Evolutionary conservation across 2,797 vertebrate species (phyloP).

Genomic region (Pipistrellus pipistrellus): DNA sequence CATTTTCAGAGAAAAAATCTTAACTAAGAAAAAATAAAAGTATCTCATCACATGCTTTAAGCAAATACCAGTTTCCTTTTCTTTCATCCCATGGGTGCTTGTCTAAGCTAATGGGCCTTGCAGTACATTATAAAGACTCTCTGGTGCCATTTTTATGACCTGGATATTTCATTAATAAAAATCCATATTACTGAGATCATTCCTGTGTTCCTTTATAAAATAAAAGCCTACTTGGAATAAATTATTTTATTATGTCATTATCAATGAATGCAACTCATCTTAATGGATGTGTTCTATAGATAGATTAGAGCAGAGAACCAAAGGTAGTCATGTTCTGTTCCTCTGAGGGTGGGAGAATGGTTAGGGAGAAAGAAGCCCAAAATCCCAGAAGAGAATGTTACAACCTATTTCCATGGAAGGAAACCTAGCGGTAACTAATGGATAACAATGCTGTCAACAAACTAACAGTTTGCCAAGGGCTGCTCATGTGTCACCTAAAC

Average conservation of each 20-base stretch:
- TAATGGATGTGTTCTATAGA: neutral
- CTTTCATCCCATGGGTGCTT: neutral
- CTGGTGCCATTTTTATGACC: neutral
- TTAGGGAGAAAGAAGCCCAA: neutral
- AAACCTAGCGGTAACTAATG: neutral
- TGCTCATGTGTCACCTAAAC: neutral
- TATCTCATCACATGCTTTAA: neutral
- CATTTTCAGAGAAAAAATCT: conserved; percentile 15
- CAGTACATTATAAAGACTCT: conserved; percentile 1
- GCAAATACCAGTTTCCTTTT: neutral
- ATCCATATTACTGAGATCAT: neutral
- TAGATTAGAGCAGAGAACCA: neutral
- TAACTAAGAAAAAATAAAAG: neutral
- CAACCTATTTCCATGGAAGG: neutral
- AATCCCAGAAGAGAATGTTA: neutral
- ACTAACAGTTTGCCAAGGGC: neutral
- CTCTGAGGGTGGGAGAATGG: neutral
- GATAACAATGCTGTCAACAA: neutral
- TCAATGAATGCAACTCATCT: neutral
- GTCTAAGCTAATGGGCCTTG: neutral
- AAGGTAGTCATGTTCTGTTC: neutral
- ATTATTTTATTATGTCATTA: conserved; percentile 36
- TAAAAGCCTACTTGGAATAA: neutral
- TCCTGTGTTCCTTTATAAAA: neutral
- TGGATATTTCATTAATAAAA: conserved; percentile 18